Evolutionary conservation across 2,888 invertebrate species (phyloP), one percentile per base, ranked within the genome.

Genomic region (Sicus ferrugineus): DNA sequence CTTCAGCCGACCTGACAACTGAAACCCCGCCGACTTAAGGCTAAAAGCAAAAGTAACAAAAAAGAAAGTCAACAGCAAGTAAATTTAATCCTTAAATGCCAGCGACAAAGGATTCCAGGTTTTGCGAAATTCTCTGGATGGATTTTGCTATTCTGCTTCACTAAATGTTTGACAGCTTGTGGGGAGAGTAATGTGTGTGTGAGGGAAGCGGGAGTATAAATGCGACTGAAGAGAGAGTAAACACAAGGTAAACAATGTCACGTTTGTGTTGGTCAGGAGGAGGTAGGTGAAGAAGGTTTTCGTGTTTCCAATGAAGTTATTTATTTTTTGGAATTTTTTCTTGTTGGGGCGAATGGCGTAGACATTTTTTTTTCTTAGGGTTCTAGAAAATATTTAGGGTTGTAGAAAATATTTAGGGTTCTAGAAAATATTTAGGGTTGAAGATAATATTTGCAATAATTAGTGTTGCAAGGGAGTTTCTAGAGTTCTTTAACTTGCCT

Each of bases 51-150:
- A 42, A 66, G 28, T 56, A 66, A 66, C 56, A 56, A 52, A 34
- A 21, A n/a, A n/a, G n/a, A 16, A 28, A 66, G 26, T 38, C 56
- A 56, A 56, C 66, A 56, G 19, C 54, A 38, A 42, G 28, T 38
- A 66, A 66, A 66, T 56, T 56, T 66, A 56, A 66, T 66, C 66
- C 66, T 46, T 67, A 67, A 67, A 67, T 46, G 56, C 58, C 67
- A 67, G 23, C 31, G 28, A 58, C 58, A 58, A 52, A 65, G 38
- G 19, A 23, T 52, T 38, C 46, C 3, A 34, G 9, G 54, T 2
- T 58, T 42, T 58, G 67, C 46, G 58, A 56, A 65, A 54, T 54
- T 65, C 65, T 31, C n/a, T 65, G 52, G 54, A 65, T 65, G 54
- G 65, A 65, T 65, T 52, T 34, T 56, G 65, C 56, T 21, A 48